A percentile compares a stretch with the other conserved stretches of the same genome.
phyloP scores from a whole-genome alignment of 2,888 invertebrate species.

The Trichopoda pennipes region DNA sequence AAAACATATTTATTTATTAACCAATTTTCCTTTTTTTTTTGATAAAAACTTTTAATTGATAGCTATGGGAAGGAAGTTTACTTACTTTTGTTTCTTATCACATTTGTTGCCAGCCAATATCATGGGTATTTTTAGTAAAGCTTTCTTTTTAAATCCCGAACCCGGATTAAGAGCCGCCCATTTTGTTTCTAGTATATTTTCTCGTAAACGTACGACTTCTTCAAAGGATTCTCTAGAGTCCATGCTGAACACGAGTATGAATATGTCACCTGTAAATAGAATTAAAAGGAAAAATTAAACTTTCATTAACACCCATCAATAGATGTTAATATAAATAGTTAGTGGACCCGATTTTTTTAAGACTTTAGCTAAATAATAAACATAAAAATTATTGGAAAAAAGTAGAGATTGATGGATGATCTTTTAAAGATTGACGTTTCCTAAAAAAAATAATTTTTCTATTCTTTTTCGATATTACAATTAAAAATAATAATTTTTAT shows the following conservation, averaged over 20 bases:
- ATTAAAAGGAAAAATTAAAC: too few species aligned
- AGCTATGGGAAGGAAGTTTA: not conserved
- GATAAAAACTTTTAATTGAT: not conserved
- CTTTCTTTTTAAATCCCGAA: conserved; percentile 83
- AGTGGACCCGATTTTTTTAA: too few species aligned
- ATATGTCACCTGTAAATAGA: conserved; percentile 85
- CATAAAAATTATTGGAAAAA: too few species aligned
- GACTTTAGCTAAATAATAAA: too few species aligned
- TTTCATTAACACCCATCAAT: too few species aligned
- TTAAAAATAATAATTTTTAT: too few species aligned
- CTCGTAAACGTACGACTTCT: conserved; percentile 89
- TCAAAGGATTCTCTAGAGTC: conserved; percentile 92
- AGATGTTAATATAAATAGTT: too few species aligned
- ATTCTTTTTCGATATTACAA: too few species aligned
- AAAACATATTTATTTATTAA: not conserved
- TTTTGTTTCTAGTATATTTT: conserved; percentile 92
- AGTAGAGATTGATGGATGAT: too few species aligned
- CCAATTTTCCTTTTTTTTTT: conserved; percentile 18
- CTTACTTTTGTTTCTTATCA: conserved; percentile 89
- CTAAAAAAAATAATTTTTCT: too few species aligned
- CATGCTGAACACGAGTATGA: conserved; percentile 92
- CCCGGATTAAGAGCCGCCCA: conserved; percentile 86
- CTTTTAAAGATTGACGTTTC: too few species aligned
- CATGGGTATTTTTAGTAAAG: conserved; percentile 89
- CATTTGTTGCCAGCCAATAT: conserved; percentile 94